These are phyloP conservation scores for Chaetogeoica ovagalla DNA, from an alignment of 2,888 invertebrate species.

Conservation along the genomic window DNA sequence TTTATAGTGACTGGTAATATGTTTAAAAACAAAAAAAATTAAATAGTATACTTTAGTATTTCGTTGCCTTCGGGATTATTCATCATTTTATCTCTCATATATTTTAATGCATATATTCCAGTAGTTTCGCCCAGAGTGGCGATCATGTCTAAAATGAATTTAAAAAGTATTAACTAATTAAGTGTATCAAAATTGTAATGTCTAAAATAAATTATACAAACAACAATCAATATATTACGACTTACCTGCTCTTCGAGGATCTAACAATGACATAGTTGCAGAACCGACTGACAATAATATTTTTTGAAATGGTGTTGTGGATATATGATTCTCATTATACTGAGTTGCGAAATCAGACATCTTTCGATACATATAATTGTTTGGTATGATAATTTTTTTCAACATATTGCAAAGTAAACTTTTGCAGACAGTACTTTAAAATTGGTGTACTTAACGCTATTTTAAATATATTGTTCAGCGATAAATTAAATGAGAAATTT, in stretches of 20 bases:
- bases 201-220: not conserved
- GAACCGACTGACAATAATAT: constrained; percentile 80
- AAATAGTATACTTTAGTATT: constrained; percentile 61
- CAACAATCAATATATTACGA: not conserved
- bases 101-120: constrained; percentile 65
- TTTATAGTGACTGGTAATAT: not conserved
- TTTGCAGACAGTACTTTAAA: not conserved
- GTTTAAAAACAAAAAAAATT: not conserved
- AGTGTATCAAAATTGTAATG: not conserved
- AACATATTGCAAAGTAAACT: constrained; percentile 18
- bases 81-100: constrained; percentile 77
- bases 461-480: not conserved
- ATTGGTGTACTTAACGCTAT: not conserved
- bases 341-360: constrained; percentile 59
- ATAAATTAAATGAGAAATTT: too few species aligned
- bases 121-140: constrained; percentile 57
- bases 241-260: constrained; percentile 68
- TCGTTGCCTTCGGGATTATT: constrained; percentile 74
- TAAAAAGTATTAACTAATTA: not conserved
- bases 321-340: constrained; percentile 68
- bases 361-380: not conserved
- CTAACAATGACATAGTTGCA: constrained; percentile 76
- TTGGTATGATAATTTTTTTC: constrained; percentile 18
- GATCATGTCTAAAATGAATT: constrained; percentile 57
- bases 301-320: constrained; percentile 74